Base-by-base conservation (phyloP, 2,888 invertebrate genomes). In the Drosophila picticornis region DNA sequence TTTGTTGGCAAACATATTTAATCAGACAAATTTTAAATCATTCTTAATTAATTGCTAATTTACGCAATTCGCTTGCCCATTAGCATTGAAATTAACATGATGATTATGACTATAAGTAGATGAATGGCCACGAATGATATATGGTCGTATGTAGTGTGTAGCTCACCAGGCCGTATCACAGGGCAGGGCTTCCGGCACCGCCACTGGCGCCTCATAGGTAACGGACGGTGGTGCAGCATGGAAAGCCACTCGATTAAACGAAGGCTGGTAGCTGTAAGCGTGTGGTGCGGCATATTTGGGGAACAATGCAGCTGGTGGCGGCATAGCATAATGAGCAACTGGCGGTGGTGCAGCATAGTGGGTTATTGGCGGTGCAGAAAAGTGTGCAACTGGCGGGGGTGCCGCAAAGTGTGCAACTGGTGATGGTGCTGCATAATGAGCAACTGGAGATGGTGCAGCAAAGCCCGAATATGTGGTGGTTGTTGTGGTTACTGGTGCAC, bases 41-140 rank as follows among this genome's bases (percentile, higher is more conserved):
- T 63, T 72, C 27, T 81, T 83, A 87, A 90, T 87, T 84, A 84
- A 87, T 89, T 84, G 77, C 73, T 80, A 70, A 71, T 83, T 80
- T 67, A 64, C 57, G 75, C 66, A 60, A 50, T 53, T 57, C 48
- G 29, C 19, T 51, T 59, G 48, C n/a, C 53, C 51, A 85, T 85
- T 83, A 78, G 72, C 87, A 88, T 86, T 78, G 73, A 77, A 83
- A 75, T 73, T 78, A 71, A 66, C 63, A 87, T 66, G 61, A 67
- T 50, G 53, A 68, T 70, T n/a, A 50, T 32, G 16, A 11, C 36
- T 36, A 36, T 34, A 29, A 22, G 13, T 40, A 22, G 16, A 40
- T 43, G 22, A 29, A 25, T 2, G 25, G 25, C 46, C 7, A 4
- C 19, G 13, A 31, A 22, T 57, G 29, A 29, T 36, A 36, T 34